phyloP scores from a whole-genome alignment of 2,797 vertebrate genomes.

The Danio aesculapii region DNA sequence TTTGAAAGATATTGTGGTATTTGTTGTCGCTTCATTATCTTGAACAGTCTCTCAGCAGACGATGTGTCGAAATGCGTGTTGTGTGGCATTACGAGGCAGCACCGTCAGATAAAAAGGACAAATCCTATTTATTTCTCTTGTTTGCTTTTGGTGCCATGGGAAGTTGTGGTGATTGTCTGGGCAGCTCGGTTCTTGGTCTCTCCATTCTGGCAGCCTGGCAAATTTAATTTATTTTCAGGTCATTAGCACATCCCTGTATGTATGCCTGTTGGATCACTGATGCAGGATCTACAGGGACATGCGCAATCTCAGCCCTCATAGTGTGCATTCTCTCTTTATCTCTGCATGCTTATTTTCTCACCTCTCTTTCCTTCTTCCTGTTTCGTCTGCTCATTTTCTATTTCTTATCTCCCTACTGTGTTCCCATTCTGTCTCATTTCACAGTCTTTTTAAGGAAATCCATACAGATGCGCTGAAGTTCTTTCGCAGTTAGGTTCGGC shows the following conservation, averaged over 20 bases:
- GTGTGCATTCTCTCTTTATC: conserved; percentile 2
- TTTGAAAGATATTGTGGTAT: conserved; percentile 17
- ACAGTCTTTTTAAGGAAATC: conserved; percentile 3
- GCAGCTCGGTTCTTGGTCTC: background rate
- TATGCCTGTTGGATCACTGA: conserved; percentile 15
- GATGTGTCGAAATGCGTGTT: background rate
- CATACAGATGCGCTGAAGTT: background rate
- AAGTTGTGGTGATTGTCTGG: conserved; percentile 12
- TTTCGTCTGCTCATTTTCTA: background rate
- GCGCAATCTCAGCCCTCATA: background rate
- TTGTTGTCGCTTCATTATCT: conserved; percentile 35
- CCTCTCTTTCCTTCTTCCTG: conserved; percentile 28
- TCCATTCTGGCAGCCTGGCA: conserved; percentile 20
- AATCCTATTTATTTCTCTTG: background rate
- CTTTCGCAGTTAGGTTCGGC: background rate
- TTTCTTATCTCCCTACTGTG: background rate
- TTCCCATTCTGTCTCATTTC: conserved; percentile 16
- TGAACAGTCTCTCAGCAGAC: conserved; percentile 1
- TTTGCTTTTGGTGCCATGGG: conserved; percentile 10
- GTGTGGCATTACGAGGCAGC: background rate
- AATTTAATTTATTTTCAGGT: conserved; percentile 30
- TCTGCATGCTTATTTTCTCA: conserved; percentile 13
- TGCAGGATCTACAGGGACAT: conserved; percentile 13
- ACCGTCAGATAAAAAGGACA: background rate
- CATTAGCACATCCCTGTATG: conserved; percentile 41